phyloP scores from a whole-genome alignment of 2,888 invertebrate species.

The Eilema griseolum region DNA sequence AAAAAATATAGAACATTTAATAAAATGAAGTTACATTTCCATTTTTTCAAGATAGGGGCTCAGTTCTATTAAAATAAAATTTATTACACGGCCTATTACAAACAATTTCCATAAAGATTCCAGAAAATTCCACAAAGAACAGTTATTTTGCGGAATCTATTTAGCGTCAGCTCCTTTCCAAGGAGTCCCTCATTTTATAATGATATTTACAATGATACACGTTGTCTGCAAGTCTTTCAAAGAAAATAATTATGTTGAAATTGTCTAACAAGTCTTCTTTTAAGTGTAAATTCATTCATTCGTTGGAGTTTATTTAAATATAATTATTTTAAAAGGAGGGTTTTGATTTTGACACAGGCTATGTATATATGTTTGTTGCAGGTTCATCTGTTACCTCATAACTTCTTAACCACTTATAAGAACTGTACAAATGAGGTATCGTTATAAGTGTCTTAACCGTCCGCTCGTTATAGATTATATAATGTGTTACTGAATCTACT shows the following conservation, averaged over 20 bases:
- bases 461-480: no score
- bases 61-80: conserved; percentile 15
- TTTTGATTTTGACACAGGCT: no score
- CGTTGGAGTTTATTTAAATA: no score
- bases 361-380: no score
- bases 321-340: no score
- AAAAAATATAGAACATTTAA: neutral
- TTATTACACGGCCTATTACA: conserved; percentile 13
- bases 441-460: no score
- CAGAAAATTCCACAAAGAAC: conserved; percentile 8
- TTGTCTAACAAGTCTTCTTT: no score
- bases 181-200: neutral
- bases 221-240: neutral
- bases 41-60: neutral
- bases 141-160: conserved; percentile 9
- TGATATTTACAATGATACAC: neutral
- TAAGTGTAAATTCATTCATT: no score
- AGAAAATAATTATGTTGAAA: neutral
- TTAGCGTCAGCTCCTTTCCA: neutral
- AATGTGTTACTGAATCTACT: no score
- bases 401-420: no score
- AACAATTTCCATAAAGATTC: conserved; percentile 14
- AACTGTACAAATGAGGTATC: no score
- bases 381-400: no score
- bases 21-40: neutral